Percentiles rank a stretch among this genome's conserved stretches.
Evolutionary conservation across 2,888 invertebrate genomes (phyloP).

Genomic region (Macaria liturata): DNA sequence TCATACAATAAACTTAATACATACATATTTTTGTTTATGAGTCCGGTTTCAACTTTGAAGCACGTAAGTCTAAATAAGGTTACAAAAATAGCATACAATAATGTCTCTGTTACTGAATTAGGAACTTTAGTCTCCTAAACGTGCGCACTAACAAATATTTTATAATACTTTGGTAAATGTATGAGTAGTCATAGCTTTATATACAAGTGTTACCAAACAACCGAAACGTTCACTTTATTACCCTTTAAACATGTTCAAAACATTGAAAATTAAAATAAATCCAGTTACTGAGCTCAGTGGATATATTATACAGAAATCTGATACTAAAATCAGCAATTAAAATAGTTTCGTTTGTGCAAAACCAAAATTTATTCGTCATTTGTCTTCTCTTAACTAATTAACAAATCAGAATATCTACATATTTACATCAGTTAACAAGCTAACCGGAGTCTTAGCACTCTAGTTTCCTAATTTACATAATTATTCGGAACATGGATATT

Average conservation of each 20-base stretch:
- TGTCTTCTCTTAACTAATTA: constrained; percentile 61
- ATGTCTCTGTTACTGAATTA: constrained; percentile 39
- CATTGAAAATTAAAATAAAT: too few species aligned
- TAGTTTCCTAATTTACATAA: constrained; percentile 65
- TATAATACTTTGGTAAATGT: constrained; percentile 62
- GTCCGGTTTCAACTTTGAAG: too few species aligned
- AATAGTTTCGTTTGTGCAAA: constrained; percentile 59
- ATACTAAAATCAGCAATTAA: constrained; percentile 9
- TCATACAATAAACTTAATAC: too few species aligned
- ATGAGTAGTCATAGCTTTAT: constrained; percentile 25
- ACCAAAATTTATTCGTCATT: constrained; percentile 54
- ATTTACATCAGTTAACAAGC: constrained; percentile 75
- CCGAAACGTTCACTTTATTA: constrained; percentile 34
- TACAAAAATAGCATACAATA: too few species aligned
- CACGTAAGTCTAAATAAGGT: neutral
- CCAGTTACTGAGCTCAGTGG: too few species aligned
- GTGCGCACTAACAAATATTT: constrained; percentile 44
- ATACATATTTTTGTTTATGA: too few species aligned
- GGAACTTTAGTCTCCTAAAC: constrained; percentile 64
- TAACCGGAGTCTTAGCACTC: constrained; percentile 65
- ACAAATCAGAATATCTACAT: constrained; percentile 64
- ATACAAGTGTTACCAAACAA: constrained; percentile 21
- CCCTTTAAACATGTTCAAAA: too few species aligned
- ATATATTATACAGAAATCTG: too few species aligned
- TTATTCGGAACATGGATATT: constrained; percentile 65